Conservation (phyloP, 2,113 vertebrate genomes). For the Dolichotis patagonum region DNA sequence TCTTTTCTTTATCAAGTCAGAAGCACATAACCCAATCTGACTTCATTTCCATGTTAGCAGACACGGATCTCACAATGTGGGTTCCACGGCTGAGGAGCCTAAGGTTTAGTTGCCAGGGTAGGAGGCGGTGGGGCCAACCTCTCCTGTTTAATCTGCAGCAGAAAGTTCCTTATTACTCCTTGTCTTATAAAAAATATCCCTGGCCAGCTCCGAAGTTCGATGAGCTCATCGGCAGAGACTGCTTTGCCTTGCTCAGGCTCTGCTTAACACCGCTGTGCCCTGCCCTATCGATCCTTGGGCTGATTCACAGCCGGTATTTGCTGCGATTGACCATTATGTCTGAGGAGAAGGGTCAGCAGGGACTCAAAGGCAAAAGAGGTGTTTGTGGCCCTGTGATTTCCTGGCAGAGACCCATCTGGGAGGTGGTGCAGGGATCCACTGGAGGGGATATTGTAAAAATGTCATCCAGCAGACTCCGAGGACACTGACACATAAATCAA, state of each 20-base stretch:
- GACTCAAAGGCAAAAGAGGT: background rate
- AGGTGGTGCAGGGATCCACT: background rate
- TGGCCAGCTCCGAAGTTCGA: background rate
- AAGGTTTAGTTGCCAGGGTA: background rate
- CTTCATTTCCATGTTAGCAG: background rate
- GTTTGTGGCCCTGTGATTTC: background rate
- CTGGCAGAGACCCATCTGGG: background rate
- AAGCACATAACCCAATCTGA: background rate
- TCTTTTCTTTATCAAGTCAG: background rate
- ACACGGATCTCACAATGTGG: background rate
- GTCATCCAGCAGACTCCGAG: background rate
- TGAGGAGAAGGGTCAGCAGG: background rate
- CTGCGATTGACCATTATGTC: background rate
- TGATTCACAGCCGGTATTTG: constrained; percentile 45
- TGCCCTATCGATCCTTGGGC: background rate
- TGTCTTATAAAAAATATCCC: background rate
- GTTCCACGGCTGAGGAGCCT: background rate
- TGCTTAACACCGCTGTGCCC: background rate
- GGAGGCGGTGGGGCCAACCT: background rate
- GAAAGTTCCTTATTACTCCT: background rate
- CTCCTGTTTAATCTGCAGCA: background rate
- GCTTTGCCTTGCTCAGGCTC: constrained; percentile 3
- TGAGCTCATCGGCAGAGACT: background rate
- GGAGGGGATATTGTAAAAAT: background rate
- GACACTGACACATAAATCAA: background rate